phyloP scores from a whole-genome alignment of 2,113 vertebrate genomes.

The Takifugu bimaculatus region DNA sequence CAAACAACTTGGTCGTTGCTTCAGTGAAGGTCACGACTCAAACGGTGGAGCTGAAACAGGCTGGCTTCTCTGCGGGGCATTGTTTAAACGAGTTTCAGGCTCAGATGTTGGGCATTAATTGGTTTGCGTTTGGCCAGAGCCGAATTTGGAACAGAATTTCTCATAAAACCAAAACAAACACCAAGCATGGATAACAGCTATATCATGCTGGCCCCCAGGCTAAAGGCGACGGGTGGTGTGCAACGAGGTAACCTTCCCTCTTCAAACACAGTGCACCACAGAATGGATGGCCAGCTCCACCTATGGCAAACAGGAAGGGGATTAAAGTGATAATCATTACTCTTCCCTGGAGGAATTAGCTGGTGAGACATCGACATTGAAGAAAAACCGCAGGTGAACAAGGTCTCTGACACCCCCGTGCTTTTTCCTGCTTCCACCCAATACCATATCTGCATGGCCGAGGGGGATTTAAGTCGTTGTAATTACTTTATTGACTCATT shows the following conservation, averaged over 20 bases:
- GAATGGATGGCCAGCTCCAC: slow-evolving; percentile 52
- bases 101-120: slow-evolving; percentile 34
- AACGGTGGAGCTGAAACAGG: slow-evolving; percentile 40
- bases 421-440: slow-evolving; percentile 37
- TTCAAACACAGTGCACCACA: slow-evolving; percentile 30
- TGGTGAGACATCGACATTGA: slow-evolving; percentile 57
- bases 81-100: slow-evolving; percentile 48
- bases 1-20: slow-evolving; percentile 71
- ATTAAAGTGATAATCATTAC: slow-evolving; percentile 72
- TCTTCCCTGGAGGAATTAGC: slow-evolving; percentile 69
- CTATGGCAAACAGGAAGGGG: slow-evolving; percentile 64
- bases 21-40: slow-evolving; percentile 68
- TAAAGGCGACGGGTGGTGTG: slow-evolving; percentile 32
- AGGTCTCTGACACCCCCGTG: slow-evolving; percentile 56
- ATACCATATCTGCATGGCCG: slow-evolving; percentile 49
- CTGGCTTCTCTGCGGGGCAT: slow-evolving; percentile 43
- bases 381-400: slow-evolving; percentile 65
- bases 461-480: slow-evolving; percentile 73
- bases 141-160: slow-evolving; percentile 42
- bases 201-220: slow-evolving; percentile 35
- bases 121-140: slow-evolving; percentile 26
- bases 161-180: slow-evolving; percentile 35
- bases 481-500: slow-evolving; percentile 81
- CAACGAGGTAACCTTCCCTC: slow-evolving; percentile 46
- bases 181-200: slow-evolving; percentile 42